A percentile compares a stretch with the other conserved stretches of the same genome.
Evolutionary conservation across 2,113 vertebrate species (phyloP).

Genomic region (Cinclus cinclus): DNA sequence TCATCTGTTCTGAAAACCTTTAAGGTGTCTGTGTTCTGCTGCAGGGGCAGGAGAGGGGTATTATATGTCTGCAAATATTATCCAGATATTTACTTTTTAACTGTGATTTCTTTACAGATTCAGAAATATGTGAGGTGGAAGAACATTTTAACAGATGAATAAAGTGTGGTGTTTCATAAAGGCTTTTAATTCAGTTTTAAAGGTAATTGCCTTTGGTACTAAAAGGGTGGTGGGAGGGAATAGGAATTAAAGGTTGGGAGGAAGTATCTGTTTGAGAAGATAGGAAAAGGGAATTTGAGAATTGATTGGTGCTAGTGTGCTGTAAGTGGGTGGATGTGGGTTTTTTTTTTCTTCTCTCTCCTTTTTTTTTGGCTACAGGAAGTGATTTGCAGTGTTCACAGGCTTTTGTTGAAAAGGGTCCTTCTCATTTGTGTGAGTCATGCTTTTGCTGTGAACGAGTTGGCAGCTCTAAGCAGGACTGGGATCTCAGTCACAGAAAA

Average conservation of each 20-base stretch:
- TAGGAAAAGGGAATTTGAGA: conserved; percentile 84
- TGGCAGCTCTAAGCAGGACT: conserved; percentile 84
- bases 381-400: conserved; percentile 99
- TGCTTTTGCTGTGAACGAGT: conserved; percentile 93
- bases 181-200: conserved; percentile 53
- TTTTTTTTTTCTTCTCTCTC: background rate
- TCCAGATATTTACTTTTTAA: conserved; percentile 10
- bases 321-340: conserved; percentile 88
- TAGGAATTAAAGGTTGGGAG: conserved; percentile 70
- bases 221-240: conserved; percentile 13
- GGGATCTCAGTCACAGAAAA: conserved; percentile 80
- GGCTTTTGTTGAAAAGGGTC: conserved; percentile 99
- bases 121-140: conserved; percentile 4
- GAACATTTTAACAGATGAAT: background rate
- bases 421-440: conserved; percentile 97
- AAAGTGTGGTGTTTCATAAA: conserved; percentile 4
- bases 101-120: conserved; percentile 6
- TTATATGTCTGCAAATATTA: background rate
- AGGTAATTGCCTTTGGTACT: conserved; percentile 57
- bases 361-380: conserved; percentile 88
- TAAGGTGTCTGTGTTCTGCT: background rate
- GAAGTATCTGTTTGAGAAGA: conserved; percentile 79
- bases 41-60: background rate
- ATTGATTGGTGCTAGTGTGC: conserved; percentile 93
- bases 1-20: background rate